Percentiles rank a stretch among this genome's conserved stretches.
Evolutionary conservation across 2,797 vertebrate genomes (phyloP).

Genomic region (Oreonectes daqikongensis): DNA sequence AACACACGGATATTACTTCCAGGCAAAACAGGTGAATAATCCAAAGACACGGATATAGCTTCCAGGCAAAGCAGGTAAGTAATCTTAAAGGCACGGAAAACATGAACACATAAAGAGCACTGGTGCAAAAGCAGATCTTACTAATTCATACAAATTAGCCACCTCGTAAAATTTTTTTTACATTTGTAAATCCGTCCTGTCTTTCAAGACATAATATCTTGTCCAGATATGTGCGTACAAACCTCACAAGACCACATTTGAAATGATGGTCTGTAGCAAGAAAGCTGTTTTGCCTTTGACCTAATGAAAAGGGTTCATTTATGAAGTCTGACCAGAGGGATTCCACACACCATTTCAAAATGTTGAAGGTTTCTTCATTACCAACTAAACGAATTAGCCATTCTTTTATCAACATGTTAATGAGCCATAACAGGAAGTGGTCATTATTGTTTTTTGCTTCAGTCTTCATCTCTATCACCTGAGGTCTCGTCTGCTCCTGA

Average conservation of each 20-base stretch:
- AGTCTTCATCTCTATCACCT: slow-evolving; percentile 41
- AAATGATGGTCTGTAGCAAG: slow-evolving; percentile 18
- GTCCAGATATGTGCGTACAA: not conserved
- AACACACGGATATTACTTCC: no score
- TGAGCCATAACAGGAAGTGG: slow-evolving; percentile 41
- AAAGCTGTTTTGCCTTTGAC: no score
- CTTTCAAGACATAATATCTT: slow-evolving; percentile 11
- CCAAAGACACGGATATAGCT: no score
- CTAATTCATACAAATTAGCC: no score
- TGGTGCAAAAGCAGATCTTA: no score
- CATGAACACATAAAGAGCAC: no score
- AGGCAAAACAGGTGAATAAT: no score
- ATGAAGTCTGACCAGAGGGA: slow-evolving; percentile 32
- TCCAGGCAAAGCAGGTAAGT: no score
- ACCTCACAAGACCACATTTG: slow-evolving; percentile 22
- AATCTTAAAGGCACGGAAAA: no score
- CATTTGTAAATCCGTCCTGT: not conserved
- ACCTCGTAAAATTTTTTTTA: no score
- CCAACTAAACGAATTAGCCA: slow-evolving; percentile 45
- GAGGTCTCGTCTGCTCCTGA: slow-evolving; percentile 51
- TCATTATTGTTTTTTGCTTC: slow-evolving; percentile 56
- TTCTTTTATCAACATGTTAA: slow-evolving; percentile 50
- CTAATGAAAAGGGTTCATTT: slow-evolving; percentile 9
- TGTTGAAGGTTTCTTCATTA: slow-evolving; percentile 8
- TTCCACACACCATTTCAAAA: not conserved